These are phyloP conservation scores for Gadus macrocephalus DNA, from an alignment of 2,113 vertebrate genomes.

Conservation along the genomic window DNA sequence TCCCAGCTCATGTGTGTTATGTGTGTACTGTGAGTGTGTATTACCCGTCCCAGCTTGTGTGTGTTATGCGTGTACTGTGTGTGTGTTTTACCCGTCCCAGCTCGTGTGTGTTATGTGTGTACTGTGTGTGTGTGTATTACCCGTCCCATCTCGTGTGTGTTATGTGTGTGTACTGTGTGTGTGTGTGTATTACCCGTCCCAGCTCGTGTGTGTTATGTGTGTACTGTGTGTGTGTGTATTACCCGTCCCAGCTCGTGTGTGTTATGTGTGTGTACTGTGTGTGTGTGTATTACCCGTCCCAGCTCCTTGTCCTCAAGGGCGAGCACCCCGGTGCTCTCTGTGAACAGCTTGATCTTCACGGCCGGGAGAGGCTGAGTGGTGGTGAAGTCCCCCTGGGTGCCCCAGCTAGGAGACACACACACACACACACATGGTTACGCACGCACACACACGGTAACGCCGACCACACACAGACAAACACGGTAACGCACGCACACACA, in stretches of 20 bases:
- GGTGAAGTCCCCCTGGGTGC: constrained; percentile 96
- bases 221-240: too few species aligned
- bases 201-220: too few species aligned
- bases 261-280: neutral
- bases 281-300: constrained; percentile 41
- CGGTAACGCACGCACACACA: neutral
- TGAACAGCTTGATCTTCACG: constrained; percentile 98
- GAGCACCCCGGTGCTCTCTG: constrained; percentile 94
- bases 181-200: too few species aligned
- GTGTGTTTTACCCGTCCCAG: constrained; percentile 83
- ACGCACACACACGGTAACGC: neutral
- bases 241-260: neutral
- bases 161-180: too few species aligned
- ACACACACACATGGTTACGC: neutral
- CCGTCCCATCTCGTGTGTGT: too few species aligned
- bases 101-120: constrained; percentile 54
- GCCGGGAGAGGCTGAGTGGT: constrained; percentile 94
- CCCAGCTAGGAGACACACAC: constrained; percentile 77
- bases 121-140: too few species aligned
- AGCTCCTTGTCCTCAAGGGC: constrained; percentile 98
- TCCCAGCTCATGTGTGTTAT: constrained; percentile 76
- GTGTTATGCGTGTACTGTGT: neutral
- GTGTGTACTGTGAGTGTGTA: neutral
- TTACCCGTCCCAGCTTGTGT: constrained; percentile 88
- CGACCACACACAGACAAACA: neutral